Conservation (phyloP, 1,140 invertebrate genomes). For the Rhysida immarginata region DNA sequence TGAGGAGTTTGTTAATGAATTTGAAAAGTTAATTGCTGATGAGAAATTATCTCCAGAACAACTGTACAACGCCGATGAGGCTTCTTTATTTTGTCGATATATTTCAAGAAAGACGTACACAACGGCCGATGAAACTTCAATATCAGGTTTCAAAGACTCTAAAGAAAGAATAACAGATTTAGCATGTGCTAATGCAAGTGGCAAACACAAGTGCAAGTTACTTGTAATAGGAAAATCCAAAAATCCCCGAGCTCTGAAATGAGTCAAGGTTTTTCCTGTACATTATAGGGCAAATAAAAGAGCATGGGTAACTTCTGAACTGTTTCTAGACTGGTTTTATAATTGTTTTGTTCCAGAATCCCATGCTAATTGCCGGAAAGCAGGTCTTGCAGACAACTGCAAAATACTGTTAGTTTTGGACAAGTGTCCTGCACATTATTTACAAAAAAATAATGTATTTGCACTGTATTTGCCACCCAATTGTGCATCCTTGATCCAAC, state of each 20-base stretch:
- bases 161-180: not conserved
- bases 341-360: not conserved
- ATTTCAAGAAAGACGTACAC: not conserved
- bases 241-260: not conserved
- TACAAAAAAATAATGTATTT: not conserved
- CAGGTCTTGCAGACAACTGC: not conserved
- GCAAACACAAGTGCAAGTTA: not conserved
- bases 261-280: not conserved
- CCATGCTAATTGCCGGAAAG: not conserved
- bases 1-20: not conserved
- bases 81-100: not conserved
- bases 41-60: not conserved
- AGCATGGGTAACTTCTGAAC: not conserved
- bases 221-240: not conserved
- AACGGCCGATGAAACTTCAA: not conserved
- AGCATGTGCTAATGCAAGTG: not conserved
- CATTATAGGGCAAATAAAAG: not conserved
- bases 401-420: not conserved
- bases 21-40: not conserved
- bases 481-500: not conserved
- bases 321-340: not conserved
- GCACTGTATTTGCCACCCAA: not conserved
- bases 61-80: not conserved
- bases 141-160: not conserved
- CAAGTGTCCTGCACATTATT: not conserved